Evolutionary conservation across 2,797 vertebrate species (phyloP).

Genomic region (Scleropages formosus): DNA sequence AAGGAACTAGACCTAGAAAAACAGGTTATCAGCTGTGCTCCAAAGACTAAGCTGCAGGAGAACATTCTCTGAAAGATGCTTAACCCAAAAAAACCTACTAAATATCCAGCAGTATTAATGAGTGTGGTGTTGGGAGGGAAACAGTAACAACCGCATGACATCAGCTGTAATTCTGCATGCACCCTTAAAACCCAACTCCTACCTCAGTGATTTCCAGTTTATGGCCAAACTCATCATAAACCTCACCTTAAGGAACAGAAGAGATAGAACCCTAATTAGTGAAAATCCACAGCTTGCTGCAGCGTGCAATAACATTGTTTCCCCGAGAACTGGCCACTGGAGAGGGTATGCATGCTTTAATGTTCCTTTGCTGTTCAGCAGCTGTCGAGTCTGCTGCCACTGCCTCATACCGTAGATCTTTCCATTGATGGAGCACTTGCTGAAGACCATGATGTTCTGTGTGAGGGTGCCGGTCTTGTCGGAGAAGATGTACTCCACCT

Average conservation of each 20-base stretch:
- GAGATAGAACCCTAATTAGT: not conserved
- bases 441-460: constrained; percentile 94
- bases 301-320: no score
- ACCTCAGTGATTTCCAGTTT: constrained; percentile 55
- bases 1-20: no score
- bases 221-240: constrained; percentile 54
- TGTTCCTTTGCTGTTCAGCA: not conserved
- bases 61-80: not conserved
- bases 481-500: constrained; percentile 92
- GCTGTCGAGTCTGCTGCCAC: not conserved
- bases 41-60: no score
- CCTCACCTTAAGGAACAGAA: not conserved
- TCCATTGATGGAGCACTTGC: constrained; percentile 86
- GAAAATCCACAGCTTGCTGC: not conserved
- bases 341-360: not conserved
- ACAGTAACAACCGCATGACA: not conserved
- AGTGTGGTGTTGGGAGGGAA: not conserved
- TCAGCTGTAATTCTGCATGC: not conserved
- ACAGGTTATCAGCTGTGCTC: not conserved
- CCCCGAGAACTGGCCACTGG: no score
- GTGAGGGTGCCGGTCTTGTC: constrained; percentile 97
- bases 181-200: not conserved
- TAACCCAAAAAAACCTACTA: not conserved
- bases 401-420: constrained; percentile 73
- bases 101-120: not conserved